These are phyloP conservation scores for Seira sanloemensis DNA, from an alignment of 2,888 invertebrate genomes.

Conservation along the genomic window DNA sequence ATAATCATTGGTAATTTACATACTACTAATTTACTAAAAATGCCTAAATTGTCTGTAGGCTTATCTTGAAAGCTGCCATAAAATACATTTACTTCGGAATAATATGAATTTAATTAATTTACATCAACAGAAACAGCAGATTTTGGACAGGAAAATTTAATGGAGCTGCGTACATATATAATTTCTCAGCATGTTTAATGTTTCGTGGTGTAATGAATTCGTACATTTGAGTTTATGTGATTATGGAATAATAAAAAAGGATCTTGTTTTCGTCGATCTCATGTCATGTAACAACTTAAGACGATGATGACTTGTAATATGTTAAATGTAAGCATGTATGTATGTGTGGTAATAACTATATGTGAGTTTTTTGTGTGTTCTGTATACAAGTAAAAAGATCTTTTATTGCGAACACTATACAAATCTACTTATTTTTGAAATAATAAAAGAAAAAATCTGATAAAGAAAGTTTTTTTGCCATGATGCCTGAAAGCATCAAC, in stretches of 20 bases:
- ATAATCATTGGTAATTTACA: conserved; percentile 8
- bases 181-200: neutral
- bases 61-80: conserved; percentile 12
- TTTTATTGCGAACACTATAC: conserved; percentile 50
- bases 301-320: neutral
- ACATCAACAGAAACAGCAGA: neutral
- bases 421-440: conserved; percentile 57
- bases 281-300: neutral
- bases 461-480: neutral
- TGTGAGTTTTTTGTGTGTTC: conserved; percentile 6
- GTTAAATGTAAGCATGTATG: no score
- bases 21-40: conserved; percentile 14
- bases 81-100: no score
- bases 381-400: conserved; percentile 17
- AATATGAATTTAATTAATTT: neutral
- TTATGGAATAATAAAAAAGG: neutral
- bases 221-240: neutral
- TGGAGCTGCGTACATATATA: neutral
- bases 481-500: neutral
- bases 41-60: conserved; percentile 2
- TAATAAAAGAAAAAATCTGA: conserved; percentile 30
- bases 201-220: neutral
- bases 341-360: neutral
- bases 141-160: neutral
- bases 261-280: conserved; percentile 9